phyloP scores from a whole-genome alignment of 1,140 invertebrate species.

The Brevipalpus yothersi region DNA sequence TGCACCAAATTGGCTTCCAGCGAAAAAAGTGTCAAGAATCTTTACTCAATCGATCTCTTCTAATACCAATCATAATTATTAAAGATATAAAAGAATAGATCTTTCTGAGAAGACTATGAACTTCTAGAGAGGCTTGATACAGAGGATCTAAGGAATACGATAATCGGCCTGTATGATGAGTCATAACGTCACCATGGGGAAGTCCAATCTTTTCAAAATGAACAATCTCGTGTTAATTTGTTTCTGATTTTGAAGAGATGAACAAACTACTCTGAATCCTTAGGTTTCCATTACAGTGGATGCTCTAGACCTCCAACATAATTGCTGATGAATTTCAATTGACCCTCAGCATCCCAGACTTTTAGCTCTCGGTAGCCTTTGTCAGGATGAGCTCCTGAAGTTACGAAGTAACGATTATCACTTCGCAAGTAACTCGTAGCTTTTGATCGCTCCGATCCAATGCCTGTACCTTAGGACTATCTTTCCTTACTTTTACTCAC shows the following conservation, averaged over 20 bases:
- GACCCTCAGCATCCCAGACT: constrained; percentile 44
- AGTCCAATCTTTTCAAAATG: constrained; percentile 84
- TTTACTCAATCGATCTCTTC: constrained; percentile 37
- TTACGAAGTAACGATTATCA: constrained; percentile 55
- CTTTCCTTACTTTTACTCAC: constrained; percentile 43
- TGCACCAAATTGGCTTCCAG: constrained; percentile 32
- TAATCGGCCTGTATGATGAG: constrained; percentile 42
- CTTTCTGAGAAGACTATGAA: constrained; percentile 12
- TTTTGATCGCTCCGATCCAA: constrained; percentile 23
- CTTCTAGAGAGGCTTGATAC: constrained; percentile 32
- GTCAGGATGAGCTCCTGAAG: constrained; percentile 30
- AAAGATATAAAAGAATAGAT: constrained; percentile 45
- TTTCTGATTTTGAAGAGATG: constrained; percentile 34
- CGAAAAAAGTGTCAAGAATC: constrained; percentile 11
- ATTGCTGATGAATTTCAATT: constrained; percentile 43
- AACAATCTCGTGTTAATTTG: constrained; percentile 34
- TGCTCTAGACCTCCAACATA: constrained; percentile 36
- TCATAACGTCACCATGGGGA: constrained; percentile 4
- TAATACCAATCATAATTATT: constrained; percentile 77
- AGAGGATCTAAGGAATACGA: constrained; percentile 45
- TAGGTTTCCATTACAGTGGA: constrained; percentile 46
- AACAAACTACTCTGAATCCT: constrained; percentile 53
- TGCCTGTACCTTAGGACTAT: neutral
- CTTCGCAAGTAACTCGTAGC: constrained; percentile 57
- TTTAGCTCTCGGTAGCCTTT: constrained; percentile 30